Base-by-base conservation (phyloP, 2,797 vertebrate species). In the Rhodeus uyekii region DNA sequence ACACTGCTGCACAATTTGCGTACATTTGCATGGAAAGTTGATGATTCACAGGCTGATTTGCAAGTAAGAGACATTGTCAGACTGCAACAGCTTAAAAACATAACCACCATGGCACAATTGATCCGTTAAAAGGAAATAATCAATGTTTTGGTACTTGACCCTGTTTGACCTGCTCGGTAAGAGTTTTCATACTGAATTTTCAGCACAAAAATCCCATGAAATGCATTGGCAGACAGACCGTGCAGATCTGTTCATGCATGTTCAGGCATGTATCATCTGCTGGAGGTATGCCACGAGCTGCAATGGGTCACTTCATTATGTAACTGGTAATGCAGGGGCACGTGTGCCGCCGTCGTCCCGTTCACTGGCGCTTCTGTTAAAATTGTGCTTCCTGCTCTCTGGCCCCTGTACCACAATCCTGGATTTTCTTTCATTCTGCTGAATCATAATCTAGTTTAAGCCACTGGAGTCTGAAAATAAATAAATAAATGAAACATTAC, bases 401-500 rank as follows among this genome's bases (percentile, higher is more conserved):
- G 60, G 76, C n/a, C 36, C 6, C 34, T 76, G 24, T 29, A 75
- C 5, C 1, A 48, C 64, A 80, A 53, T 64, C 71, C 72, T 24
- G 36, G 46, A 42, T 76, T 71, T 83, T 34, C 27, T 55, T 19
- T 36, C 22, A 18, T 55, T 80, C 42, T 50, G 63, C 53, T 80
- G 76, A 78, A 53, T 69, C 71, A 34, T 86, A 84, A 81, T 81
- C 78, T 84, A 73, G 74, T 74, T 86, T 58, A 78, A 72, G 69
- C 67, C 74, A 71, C 29, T 29, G 42, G 67, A 61, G 53, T 71
- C 55, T 46, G 16, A 39, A 77, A 61, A 29, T n/a, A 69, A 61
- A 81, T 32, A 53, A 44, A 55, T 55, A 65, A 68, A 50, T 27
- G 18, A 78, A 73, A 67, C 29, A 63, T 72, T 48, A 77, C 36